Evolutionary conservation across 2,113 vertebrate genomes (phyloP).

Genomic region (Psammodynastes pulverulentus): DNA sequence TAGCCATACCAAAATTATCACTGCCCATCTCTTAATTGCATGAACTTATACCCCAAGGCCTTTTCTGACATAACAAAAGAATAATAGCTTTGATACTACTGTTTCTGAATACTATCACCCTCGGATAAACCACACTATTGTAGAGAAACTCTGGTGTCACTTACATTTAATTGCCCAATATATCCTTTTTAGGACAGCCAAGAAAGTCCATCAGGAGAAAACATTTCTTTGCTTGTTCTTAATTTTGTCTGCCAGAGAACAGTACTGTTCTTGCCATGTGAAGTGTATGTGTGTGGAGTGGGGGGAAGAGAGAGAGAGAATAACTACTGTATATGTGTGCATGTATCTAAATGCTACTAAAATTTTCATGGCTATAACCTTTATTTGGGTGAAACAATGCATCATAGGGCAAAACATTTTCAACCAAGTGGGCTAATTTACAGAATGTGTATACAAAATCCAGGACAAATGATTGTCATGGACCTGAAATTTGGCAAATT

Average conservation of each 20-base stretch:
- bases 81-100: neutral
- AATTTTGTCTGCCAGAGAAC: neutral
- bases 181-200: neutral
- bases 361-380: neutral
- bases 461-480: neutral
- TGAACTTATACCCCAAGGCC: neutral
- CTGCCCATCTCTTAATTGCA: neutral
- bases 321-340: neutral
- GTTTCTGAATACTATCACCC: neutral
- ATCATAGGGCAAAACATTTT: neutral
- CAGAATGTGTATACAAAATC: neutral
- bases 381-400: neutral
- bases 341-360: neutral
- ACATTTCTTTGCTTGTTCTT: neutral
- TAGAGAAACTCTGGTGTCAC: neutral
- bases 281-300: neutral
- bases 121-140: neutral
- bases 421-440: neutral
- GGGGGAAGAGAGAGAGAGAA: neutral
- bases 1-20: neutral
- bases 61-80: neutral
- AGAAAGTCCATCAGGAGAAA: neutral
- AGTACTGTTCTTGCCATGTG: too few species aligned
- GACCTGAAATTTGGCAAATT: neutral
- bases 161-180: neutral